Base-by-base conservation (phyloP, 2,113 vertebrate genomes). In the Cranoglanis bouderius region DNA sequence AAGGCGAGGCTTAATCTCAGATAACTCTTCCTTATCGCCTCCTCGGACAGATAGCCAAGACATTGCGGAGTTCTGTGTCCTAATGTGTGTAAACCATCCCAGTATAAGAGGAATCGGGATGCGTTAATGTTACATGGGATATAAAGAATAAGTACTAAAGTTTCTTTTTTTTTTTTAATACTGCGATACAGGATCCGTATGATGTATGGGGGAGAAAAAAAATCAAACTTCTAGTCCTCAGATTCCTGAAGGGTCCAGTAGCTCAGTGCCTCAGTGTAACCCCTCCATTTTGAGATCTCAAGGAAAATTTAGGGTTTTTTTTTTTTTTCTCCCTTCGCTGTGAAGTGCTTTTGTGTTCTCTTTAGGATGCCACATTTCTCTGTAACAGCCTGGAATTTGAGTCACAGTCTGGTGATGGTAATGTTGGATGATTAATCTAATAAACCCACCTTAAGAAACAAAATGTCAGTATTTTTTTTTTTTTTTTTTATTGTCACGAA, bases 321-420 rank as follows among this genome's bases (percentile, higher is more conserved):
- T 96, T 96, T 78, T 46, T 49, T 49, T 6, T 78, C n/a, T 0
- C 93, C 78, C 43, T 95, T 96, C 93, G 95, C 96, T 96, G 96
- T 97, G 96, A 97, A 97, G 97, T 97, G 96, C 96, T 90, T 88
- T 82, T 63, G 14, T 61, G 85, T 57, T 89, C 70, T 32, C 55
- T 89, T 77, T 43, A 83, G 81, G 63, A 86, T 88, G 86, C 88
- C 80, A 89, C 88, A 88, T 77, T 89, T 90, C 82, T 88, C 87
- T 89, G 85, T 89, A 61, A 84, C 55, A 90, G 91, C 77, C 74
- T 87, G 89, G 87, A 88, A 86, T 87, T 32, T 46, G 46, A 90
- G 80, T 87, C 61, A 21, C 82, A 84, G 84, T 74, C 53, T 86
- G 70, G 85, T 87, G 53, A 85, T 91, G 82, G 78, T 88, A 72